Evolutionary conservation across 1,140 invertebrate genomes (phyloP).

Genomic region (Mizuhopecten yessoensis): DNA sequence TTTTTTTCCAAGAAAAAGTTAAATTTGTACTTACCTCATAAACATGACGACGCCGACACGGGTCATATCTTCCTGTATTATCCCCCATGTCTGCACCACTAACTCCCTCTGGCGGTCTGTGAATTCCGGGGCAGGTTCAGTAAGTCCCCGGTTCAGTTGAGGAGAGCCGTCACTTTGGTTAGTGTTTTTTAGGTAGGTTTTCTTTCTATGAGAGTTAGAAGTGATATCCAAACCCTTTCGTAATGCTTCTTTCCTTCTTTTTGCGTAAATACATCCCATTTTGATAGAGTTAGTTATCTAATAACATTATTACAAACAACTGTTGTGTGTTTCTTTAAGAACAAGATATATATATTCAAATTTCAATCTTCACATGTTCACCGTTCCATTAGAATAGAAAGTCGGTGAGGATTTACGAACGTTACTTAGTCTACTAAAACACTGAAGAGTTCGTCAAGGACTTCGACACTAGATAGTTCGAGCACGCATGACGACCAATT

Average conservation of each 20-base stretch:
- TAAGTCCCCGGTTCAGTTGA: neutral
- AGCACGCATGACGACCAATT: constrained; percentile 19
- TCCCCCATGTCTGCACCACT: constrained; percentile 84
- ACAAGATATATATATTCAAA: neutral
- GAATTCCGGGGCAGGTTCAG: constrained; percentile 68
- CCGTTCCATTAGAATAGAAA: neutral
- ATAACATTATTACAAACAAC: neutral
- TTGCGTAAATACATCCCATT: constrained; percentile 64
- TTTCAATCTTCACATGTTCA: constrained; percentile 18
- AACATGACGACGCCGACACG: constrained; percentile 86
- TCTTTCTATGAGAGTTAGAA: constrained; percentile 52
- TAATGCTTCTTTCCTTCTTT: constrained; percentile 60
- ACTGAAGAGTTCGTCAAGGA: neutral
- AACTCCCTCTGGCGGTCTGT: constrained; percentile 84
- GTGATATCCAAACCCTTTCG: constrained; percentile 56
- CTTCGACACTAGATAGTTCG: neutral
- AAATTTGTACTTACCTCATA: constrained; percentile 80
- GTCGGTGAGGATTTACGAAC: no score
- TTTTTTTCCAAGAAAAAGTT: neutral
- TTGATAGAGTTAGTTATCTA: neutral
- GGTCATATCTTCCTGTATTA: constrained; percentile 85
- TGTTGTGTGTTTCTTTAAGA: neutral
- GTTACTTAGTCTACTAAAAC: neutral
- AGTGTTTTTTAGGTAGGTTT: constrained; percentile 61
- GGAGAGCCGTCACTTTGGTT: constrained; percentile 48